Base-by-base conservation (phyloP, 2,113 vertebrate species). In the Pseudonaja textilis region DNA sequence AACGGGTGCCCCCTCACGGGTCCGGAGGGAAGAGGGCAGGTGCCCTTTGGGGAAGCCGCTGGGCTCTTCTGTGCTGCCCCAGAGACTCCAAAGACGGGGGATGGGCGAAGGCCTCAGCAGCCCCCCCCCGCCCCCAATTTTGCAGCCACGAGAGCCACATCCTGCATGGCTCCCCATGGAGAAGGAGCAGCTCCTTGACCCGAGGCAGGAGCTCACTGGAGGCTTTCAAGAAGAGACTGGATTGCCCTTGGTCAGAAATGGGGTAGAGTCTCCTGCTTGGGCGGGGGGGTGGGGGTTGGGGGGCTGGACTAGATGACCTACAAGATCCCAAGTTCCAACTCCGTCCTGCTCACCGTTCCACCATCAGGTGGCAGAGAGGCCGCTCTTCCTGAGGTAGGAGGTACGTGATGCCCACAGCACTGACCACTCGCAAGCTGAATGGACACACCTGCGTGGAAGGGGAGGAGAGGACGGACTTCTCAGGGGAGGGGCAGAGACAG, bases 381-480 rank as follows among this genome's bases (percentile, higher is more conserved):
- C 98, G 96, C 93, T 99, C 99, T 89, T 99, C 99, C 97, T 99
- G 99, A 94, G 99, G 99, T 96, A 99, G 97, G 96, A 99, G 97
- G 97, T 99, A 99, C 0, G 99, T 99, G 94, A 99, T 99, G 56
- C 99, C 99, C 94, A 99, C 99, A 22, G 99, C 99, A 85, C 99
- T 99, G 59, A 99, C 99, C 95, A 99, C 99, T 59, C 99, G 98
- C 92, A 99, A 96, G 95, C 99, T 99, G 97, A 99, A 99, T 0
- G 99, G 99, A 93, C 99, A 99, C 93, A 99, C 99, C 99, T 98
- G 81, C 4, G 1, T 14, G 88, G 57, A 81, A 94, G 0, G 22
- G 56, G 7, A 93, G 69, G 88, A 45, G 54, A 87, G 7, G 50
- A 34, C 45, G 5, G 47, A 10, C 25, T 18, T 29, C 2, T 50